These are phyloP conservation scores for Mellivora capensis DNA, from an alignment of 2,113 vertebrate species.

Conservation along the genomic window DNA sequence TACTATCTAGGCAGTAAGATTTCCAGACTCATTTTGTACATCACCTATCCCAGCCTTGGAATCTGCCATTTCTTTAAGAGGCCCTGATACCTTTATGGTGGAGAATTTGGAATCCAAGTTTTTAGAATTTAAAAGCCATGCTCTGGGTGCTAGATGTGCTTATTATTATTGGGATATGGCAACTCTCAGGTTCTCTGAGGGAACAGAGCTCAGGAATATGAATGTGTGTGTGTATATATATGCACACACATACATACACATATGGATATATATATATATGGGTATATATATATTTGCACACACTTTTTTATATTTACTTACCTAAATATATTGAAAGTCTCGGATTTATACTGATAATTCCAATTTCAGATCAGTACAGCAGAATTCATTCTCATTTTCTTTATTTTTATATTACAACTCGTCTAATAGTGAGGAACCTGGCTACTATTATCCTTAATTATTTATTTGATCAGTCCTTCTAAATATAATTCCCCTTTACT, in stretches of 20 bases:
- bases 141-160: neutral
- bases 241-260: neutral
- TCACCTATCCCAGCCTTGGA: neutral
- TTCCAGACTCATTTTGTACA: neutral
- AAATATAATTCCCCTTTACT: neutral
- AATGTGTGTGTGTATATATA: neutral
- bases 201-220: neutral
- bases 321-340: neutral
- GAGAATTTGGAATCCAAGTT: neutral
- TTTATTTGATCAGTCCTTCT: neutral
- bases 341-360: neutral
- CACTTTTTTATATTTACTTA: neutral
- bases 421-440: neutral
- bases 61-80: neutral
- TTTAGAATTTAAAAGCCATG: neutral
- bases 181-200: neutral
- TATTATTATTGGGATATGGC: neutral
- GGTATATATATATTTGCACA: neutral
- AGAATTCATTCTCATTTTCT: neutral
- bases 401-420: neutral
- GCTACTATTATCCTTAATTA: neutral
- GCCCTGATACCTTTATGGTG: neutral
- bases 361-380: neutral
- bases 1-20: neutral
- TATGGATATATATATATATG: neutral